Conservation (phyloP, 2,888 invertebrate genomes). For the Coremacera marginata region DNA sequence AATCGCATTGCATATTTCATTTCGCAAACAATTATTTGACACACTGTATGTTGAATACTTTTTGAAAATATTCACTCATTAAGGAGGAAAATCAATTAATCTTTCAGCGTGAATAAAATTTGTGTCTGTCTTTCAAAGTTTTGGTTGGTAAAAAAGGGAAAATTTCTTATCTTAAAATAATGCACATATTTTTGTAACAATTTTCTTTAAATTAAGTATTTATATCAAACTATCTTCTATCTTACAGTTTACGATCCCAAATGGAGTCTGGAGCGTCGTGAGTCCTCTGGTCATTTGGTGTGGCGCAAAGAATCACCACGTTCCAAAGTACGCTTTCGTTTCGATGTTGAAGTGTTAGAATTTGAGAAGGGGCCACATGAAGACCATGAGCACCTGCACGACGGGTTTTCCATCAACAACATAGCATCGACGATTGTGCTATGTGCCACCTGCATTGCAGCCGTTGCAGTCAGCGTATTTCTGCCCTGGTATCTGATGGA, state of each 20-base stretch:
- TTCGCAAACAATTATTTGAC: too few species aligned
- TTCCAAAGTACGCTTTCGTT: slow-evolving; percentile 69
- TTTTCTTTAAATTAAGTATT: too few species aligned
- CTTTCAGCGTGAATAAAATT: too few species aligned
- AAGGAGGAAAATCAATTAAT: too few species aligned
- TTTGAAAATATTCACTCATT: too few species aligned
- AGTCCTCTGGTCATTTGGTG: slow-evolving; percentile 68
- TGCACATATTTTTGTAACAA: background rate
- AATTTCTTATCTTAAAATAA: background rate
- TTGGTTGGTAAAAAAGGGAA: too few species aligned
- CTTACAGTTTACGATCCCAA: slow-evolving; percentile 65
- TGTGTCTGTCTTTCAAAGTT: too few species aligned
- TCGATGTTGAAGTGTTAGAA: slow-evolving; percentile 69
- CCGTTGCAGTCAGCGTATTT: slow-evolving; percentile 66
- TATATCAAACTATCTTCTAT: background rate
- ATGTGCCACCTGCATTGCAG: slow-evolving; percentile 66
- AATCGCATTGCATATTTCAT: too few species aligned
- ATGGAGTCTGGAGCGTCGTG: slow-evolving; percentile 69
- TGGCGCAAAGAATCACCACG: slow-evolving; percentile 69
- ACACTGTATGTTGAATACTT: too few species aligned
- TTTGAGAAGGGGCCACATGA: slow-evolving; percentile 68
- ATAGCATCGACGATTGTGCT: slow-evolving; percentile 63
- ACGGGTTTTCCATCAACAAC: slow-evolving; percentile 56
- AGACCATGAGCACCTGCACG: slow-evolving; percentile 56
- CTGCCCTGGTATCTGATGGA: slow-evolving; percentile 69